Base-by-base conservation (phyloP, 2,888 invertebrate genomes). In the Philaethria dido region DNA sequence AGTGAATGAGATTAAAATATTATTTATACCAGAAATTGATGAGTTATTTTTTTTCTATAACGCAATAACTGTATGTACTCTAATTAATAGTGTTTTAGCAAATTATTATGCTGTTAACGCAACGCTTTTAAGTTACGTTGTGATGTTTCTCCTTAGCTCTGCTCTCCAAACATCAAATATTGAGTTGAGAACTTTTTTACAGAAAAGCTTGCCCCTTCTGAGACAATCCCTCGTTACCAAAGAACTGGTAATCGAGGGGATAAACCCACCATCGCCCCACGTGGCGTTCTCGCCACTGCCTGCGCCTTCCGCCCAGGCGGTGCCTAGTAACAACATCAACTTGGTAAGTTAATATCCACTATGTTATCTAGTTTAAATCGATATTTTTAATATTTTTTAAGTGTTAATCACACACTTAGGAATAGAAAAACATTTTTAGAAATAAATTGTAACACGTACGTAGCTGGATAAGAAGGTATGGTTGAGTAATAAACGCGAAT, bases 181-280 rank as follows among this genome's bases (percentile, higher is more conserved):
- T 42, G 39, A 57, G 11, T 22, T 16, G 66, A 69, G 77, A 48
- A 16, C 42, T 50, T 61, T 42, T 93, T 78, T 77, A 62, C 93
- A 98, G 97, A 99, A 98, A 96, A 99, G 98, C 93, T 93, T 99
- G 86, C 99, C 99, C 45, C 94, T 98, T 73, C 93, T 99, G 72
- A 95, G 99, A 68, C 97, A 98, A 86, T 98, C 98, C 18, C 93
- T 99, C 77, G 96, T 96, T 70, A 96, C 95, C 48, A 97, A 97
- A 88, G 98, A 98, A 89, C 93, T 99, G 83, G 95, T 96, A 36
- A 99, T 99, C 78, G 99, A 99, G 76, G 99, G 99, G 14, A 98
- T 99, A 79, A 95, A 96, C 83, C 97, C 99, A 11, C 99, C 99
- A 16, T 95, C 97, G 22, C 93, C 95, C 0, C 86, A 86, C 68